These are phyloP conservation scores for Rhizomys pruinosus DNA, from an alignment of 2,113 vertebrate species.

Conservation along the genomic window DNA sequence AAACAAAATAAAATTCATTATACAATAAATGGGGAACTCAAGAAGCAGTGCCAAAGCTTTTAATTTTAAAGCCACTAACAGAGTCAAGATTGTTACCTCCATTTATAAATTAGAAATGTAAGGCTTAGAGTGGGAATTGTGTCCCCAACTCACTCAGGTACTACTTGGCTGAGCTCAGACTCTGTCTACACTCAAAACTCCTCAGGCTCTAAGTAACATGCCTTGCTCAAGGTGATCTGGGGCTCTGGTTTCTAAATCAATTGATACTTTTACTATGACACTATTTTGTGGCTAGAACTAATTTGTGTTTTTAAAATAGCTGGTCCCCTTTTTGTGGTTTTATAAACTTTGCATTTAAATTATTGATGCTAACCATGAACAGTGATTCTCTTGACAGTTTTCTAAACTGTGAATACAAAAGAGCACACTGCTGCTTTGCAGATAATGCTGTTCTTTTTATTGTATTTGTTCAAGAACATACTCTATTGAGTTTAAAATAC, in stretches of 20 bases:
- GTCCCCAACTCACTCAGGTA: neutral
- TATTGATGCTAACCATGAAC: neutral
- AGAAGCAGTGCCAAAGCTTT: neutral
- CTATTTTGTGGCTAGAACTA: neutral
- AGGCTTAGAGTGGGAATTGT: neutral
- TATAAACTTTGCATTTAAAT: constrained; percentile 24
- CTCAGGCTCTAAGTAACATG: neutral
- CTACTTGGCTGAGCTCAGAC: neutral
- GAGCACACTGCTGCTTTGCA: neutral
- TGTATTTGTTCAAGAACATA: neutral
- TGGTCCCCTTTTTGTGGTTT: neutral
- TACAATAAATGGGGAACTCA: neutral
- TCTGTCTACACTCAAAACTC: too few species aligned
- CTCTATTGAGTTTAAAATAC: neutral
- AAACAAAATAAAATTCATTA: too few species aligned
- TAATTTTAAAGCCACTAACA: neutral
- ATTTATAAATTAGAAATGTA: neutral
- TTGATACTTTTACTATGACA: neutral
- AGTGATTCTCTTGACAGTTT: neutral
- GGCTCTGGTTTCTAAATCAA: neutral
- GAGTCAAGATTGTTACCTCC: neutral
- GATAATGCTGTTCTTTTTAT: neutral
- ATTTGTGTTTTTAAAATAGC: neutral
- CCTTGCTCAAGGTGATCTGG: neutral
- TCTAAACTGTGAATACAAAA: neutral